A percentile compares a stretch with the other conserved stretches of the same genome.
These are phyloP conservation scores for Ceuthmochares aereus DNA, from an alignment of 2,113 vertebrate species.

Conservation along the genomic window DNA sequence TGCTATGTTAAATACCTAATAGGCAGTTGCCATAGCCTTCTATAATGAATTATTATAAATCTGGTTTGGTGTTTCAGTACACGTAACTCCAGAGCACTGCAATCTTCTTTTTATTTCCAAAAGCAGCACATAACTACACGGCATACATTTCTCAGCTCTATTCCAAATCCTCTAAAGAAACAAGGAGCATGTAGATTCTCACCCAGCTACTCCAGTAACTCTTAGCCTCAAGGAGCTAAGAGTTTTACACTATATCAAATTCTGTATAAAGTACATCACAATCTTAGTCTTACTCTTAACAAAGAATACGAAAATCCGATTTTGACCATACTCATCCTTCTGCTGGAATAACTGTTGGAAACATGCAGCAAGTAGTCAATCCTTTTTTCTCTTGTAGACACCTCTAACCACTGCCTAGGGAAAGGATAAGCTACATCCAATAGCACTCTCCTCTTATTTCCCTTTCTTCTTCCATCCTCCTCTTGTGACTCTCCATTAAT, in stretches of 20 bases:
- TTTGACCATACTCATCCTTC: slow-evolving; percentile 4
- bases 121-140: neutral
- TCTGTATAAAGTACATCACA: neutral
- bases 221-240: neutral
- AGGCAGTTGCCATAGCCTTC: neutral
- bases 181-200: neutral
- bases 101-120: neutral
- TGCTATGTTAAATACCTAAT: neutral
- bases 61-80: neutral
- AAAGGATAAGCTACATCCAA: slow-evolving; percentile 41
- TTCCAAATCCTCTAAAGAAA: neutral
- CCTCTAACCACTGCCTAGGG: slow-evolving; percentile 27
- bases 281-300: neutral
- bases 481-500: slow-evolving; percentile 36
- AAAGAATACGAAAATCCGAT: slow-evolving; percentile 48
- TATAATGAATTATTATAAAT: neutral
- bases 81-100: neutral
- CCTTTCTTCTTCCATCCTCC: neutral
- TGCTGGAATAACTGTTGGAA: neutral
- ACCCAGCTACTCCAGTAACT: neutral
- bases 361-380: neutral
- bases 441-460: neutral
- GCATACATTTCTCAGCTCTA: neutral
- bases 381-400: neutral
- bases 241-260: slow-evolving; percentile 11